phyloP scores from a whole-genome alignment of 2,113 vertebrate species.

The Uria lomvia region DNA sequence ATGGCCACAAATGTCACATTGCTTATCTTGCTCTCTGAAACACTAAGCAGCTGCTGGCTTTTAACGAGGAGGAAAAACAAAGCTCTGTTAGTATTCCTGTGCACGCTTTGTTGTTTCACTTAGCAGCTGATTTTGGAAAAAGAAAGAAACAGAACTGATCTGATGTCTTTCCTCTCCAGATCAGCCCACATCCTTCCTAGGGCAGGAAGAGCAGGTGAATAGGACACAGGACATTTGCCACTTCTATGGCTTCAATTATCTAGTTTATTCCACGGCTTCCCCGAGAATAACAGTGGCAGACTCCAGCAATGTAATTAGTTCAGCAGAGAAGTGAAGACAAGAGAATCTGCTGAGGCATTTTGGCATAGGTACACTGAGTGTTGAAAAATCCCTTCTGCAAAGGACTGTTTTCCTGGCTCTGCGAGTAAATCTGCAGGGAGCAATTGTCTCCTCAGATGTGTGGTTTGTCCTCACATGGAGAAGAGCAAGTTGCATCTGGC shows the following conservation, averaged over 20 bases:
- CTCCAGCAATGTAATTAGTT: constrained; percentile 10
- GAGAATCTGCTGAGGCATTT: neutral
- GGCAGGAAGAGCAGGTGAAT: constrained; percentile 75
- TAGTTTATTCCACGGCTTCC: constrained; percentile 30
- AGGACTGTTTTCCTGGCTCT: neutral
- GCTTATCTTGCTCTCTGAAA: constrained; percentile 53
- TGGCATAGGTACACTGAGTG: neutral
- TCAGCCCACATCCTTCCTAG: constrained; percentile 71
- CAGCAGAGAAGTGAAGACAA: neutral
- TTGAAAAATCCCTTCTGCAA: neutral
- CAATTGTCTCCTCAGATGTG: neutral
- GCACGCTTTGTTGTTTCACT: constrained; percentile 57
- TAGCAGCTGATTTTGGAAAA: constrained; percentile 60
- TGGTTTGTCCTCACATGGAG: neutral
- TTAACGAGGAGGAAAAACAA: constrained; percentile 19
- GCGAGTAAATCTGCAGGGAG: neutral
- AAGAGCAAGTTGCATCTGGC: neutral
- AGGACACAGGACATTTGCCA: constrained; percentile 57
- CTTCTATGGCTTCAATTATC: constrained; percentile 43
- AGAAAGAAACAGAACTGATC: constrained; percentile 57
- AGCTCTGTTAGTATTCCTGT: constrained; percentile 33
- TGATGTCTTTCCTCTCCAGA: constrained; percentile 67
- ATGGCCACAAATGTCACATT: constrained; percentile 42
- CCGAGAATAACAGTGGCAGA: constrained; percentile 36
- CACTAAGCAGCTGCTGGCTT: constrained; percentile 56